phyloP scores from a whole-genome alignment of 2,888 invertebrate genomes.

The Charanyca ferruginea region DNA sequence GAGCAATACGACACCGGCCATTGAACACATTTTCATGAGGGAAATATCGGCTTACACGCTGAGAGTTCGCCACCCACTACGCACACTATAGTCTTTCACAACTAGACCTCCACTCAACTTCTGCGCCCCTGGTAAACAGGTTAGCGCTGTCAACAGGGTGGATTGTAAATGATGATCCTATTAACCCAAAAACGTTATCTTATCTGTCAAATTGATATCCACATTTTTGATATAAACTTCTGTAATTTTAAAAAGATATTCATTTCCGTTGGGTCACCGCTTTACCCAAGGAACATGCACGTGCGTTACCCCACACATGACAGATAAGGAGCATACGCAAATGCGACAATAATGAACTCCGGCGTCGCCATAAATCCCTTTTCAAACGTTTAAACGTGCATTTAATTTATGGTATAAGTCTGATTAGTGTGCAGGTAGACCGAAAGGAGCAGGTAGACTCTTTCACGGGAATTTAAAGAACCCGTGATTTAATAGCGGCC shows the following conservation, averaged over 20 bases:
- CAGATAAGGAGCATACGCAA: constrained; percentile 72
- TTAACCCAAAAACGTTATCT: constrained; percentile 4
- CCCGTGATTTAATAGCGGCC: constrained; percentile 63
- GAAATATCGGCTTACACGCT: constrained; percentile 88
- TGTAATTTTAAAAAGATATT: constrained; percentile 57
- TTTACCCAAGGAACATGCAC: constrained; percentile 24
- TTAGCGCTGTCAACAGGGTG: constrained; percentile 22
- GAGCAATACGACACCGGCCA: constrained; percentile 87
- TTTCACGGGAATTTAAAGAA: constrained; percentile 80
- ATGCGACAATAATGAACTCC: constrained; percentile 83
- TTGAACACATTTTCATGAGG: constrained; percentile 89
- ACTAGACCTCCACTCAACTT: constrained; percentile 70
- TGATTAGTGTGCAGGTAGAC: constrained; percentile 85
- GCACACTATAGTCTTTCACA: constrained; percentile 71
- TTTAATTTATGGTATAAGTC: constrained; percentile 85
- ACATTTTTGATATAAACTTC: constrained; percentile 1
- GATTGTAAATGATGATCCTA: constrained; percentile 18
- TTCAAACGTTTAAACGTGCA: constrained; percentile 73
- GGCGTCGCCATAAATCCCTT: constrained; percentile 79
- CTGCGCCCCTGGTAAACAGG: constrained; percentile 72
- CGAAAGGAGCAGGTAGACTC: constrained; percentile 79
- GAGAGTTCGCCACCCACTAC: constrained; percentile 86
- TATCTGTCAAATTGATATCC: constrained; percentile 18
- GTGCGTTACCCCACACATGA: constrained; percentile 57
- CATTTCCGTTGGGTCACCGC: constrained; percentile 10